Evolutionary conservation across 1,140 invertebrate species (phyloP), one percentile per base, ranked within the genome.

Genomic region (Lasaia peninsularis): DNA sequence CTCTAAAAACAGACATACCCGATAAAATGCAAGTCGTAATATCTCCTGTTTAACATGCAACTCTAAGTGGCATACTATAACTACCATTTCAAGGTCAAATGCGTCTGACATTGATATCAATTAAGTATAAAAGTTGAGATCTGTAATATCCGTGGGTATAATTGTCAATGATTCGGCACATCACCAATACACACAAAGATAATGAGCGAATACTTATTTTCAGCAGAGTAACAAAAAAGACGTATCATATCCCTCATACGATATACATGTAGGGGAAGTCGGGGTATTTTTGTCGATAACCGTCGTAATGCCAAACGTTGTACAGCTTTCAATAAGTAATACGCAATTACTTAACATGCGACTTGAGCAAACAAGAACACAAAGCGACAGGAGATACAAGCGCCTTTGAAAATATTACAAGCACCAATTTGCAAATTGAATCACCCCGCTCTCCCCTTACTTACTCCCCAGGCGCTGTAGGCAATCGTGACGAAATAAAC

Each of bases 371-470:
- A n/a, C 33, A 33, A 14, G 31, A 49, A 28, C 16, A 48, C 50
- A 62, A 62, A 62, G 34, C 37, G 31, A 54, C 28, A 21, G 49
- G 56, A 37, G 40, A 37, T 54, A 55, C 50, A 52, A 52, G 52
- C 52, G 54, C 44, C 52, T 58, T 31, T 37, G 58, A 61, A 61
- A 65, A 58, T 61, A 56, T 61, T 58, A 61, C 44, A 55, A 60
- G 59, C 51, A 58, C 37, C 52, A 55, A 57, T 65, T 62, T 62
- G 59, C 54, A 64, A 68, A 59, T 62, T 56, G 62, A 62, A 68
- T 65, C 33, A 55, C 35, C 34, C 40, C 37, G 35, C 44, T 51
- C 34, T 33, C 20, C 51, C 16, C 20, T 34, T 24, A 49, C 31
- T 14, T 18, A 32, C 33, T 56, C 34, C 56, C 49, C 52, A 28